phyloP scores from a whole-genome alignment of 1,140 invertebrate genomes.

The Papilio machaon region DNA sequence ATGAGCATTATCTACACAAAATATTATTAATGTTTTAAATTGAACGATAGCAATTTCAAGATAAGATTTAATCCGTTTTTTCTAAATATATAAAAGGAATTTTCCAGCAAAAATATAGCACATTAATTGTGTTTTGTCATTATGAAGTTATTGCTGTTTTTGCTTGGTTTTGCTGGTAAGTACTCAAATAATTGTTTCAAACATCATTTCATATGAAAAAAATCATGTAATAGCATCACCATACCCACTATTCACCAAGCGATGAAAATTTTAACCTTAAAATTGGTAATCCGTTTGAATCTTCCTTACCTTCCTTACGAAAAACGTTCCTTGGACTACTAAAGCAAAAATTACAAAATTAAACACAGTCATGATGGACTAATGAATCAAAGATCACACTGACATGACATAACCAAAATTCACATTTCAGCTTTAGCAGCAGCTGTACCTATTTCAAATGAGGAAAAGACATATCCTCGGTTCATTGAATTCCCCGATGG shows the following conservation, averaged over 20 bases:
- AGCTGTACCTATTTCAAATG: conserved; percentile 42
- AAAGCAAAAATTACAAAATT: too few relatives aligned
- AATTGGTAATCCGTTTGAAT: too few relatives aligned
- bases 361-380: background rate
- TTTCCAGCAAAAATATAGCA: conserved; percentile 1
- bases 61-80: conserved; percentile 13
- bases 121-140: background rate
- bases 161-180: background rate
- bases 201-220: too few relatives aligned
- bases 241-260: too few relatives aligned
- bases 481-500: conserved; percentile 59
- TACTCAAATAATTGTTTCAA: background rate
- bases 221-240: too few relatives aligned
- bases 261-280: too few relatives aligned
- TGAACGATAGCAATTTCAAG: background rate
- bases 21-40: background rate
- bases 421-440: conserved; percentile 44
- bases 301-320: too few relatives aligned
- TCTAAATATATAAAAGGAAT: conserved; percentile 11
- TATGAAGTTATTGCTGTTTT: conserved; percentile 18
- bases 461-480: conserved; percentile 46
- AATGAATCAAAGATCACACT: background rate
- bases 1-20: background rate
- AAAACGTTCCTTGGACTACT: too few relatives aligned
- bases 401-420: background rate